A percentile compares a stretch with the other conserved stretches of the same genome.
phyloP scores from a whole-genome alignment of 1,140 invertebrate species.

The Thaumatotibia leucotreta region DNA sequence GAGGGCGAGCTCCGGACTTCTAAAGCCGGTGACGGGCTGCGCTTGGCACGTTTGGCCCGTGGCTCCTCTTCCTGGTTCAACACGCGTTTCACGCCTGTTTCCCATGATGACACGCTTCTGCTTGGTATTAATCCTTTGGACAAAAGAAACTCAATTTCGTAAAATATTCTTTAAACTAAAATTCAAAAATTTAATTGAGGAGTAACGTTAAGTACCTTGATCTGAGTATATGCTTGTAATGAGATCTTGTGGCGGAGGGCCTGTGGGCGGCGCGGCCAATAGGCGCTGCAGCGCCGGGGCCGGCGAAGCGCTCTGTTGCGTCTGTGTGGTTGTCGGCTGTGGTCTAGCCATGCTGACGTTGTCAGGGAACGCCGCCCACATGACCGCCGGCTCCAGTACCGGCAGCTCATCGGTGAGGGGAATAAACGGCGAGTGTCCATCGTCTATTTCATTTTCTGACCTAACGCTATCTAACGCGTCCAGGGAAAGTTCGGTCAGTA shows the following conservation, averaged over 20 bases:
- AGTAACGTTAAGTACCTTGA: conserved; percentile 42
- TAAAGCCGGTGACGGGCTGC: conserved; percentile 57
- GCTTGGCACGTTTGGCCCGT: conserved; percentile 56
- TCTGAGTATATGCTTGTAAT: conserved; percentile 71
- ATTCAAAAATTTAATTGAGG: not conserved
- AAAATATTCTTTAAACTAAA: not conserved
- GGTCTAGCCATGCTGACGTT: conserved; percentile 66
- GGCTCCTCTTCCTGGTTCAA: conserved; percentile 63
- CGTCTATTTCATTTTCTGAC: conserved; percentile 82
- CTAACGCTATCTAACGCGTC: conserved; percentile 82
- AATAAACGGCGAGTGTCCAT: conserved; percentile 88
- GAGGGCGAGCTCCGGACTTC: conserved; percentile 64
- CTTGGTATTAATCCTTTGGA: conserved; percentile 56
- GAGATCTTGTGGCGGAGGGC: conserved; percentile 68
- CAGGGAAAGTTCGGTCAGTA: conserved; percentile 83
- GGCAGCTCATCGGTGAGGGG: conserved; percentile 89
- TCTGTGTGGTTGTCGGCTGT: conserved; percentile 56
- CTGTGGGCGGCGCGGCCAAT: conserved; percentile 58
- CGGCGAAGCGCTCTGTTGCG: conserved; percentile 31
- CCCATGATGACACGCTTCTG: conserved; percentile 58
- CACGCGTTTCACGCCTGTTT: conserved; percentile 61
- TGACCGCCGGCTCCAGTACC: conserved; percentile 83
- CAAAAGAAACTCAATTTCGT: conserved; percentile 21
- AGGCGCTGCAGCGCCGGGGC: conserved; percentile 61
- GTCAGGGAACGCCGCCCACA: conserved; percentile 82